Evolutionary conservation across 2,888 invertebrate species (phyloP).

Genomic region (Melinopterus prodromus): DNA sequence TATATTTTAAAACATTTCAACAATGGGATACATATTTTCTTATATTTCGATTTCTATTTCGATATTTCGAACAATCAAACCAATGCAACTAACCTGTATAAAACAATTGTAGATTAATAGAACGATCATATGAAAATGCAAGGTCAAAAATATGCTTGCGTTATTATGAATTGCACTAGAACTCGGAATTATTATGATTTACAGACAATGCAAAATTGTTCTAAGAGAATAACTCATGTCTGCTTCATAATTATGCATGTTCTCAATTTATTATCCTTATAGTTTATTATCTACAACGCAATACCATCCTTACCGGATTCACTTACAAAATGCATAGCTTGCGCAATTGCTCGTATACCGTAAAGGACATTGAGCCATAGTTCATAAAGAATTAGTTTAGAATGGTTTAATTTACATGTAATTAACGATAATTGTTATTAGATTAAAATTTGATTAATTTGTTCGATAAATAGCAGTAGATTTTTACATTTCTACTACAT

Average conservation of each 20-base stretch:
- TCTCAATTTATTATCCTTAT: no score
- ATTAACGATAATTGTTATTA: background rate
- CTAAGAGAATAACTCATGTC: background rate
- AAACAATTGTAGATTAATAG: no score
- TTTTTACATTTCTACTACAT: background rate
- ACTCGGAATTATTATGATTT: no score
- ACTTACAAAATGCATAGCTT: background rate
- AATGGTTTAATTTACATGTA: background rate
- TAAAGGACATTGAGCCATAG: background rate
- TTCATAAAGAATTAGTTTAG: background rate
- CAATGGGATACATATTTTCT: no score
- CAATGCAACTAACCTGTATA: no score
- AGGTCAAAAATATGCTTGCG: no score
- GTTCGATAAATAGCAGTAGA: background rate
- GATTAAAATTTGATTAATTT: background rate
- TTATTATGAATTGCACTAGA: no score
- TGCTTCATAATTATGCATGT: no score
- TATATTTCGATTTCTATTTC: no score
- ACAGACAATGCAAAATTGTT: background rate
- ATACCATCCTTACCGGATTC: background rate
- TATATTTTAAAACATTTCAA: no score
- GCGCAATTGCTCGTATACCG: background rate
- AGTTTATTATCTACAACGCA: background rate
- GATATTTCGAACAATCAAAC: no score
- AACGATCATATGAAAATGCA: no score